These are phyloP conservation scores for Strix aluco DNA, from an alignment of 2,113 vertebrate genomes.

Conservation along the genomic window DNA sequence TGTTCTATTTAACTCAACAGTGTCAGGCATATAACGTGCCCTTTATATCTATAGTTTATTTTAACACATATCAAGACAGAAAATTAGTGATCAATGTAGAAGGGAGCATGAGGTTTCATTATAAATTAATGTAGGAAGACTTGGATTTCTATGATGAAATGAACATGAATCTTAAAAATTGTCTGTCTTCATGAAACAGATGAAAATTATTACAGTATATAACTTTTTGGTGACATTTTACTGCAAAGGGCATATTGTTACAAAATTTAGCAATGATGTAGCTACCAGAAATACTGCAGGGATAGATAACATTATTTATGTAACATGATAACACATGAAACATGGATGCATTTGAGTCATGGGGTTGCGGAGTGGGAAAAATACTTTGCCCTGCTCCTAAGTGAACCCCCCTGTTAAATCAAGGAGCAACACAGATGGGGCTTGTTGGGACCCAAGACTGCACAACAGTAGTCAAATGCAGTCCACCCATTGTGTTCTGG, in stretches of 20 bases:
- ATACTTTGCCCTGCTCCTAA: not conserved
- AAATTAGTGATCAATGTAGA: slow-evolving; percentile 66
- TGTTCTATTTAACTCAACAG: slow-evolving; percentile 53
- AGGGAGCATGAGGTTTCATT: slow-evolving; percentile 57
- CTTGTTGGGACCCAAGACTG: not conserved
- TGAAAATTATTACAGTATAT: slow-evolving; percentile 63
- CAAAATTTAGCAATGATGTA: slow-evolving; percentile 56
- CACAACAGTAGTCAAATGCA: not conserved
- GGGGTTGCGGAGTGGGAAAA: not conserved
- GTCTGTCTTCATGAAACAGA: slow-evolving; percentile 62
- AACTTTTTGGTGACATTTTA: slow-evolving; percentile 72
- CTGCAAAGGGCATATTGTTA: slow-evolving; percentile 65
- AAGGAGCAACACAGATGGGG: not conserved
- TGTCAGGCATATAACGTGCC: slow-evolving; percentile 61
- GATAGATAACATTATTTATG: slow-evolving; percentile 57
- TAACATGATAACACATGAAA: slow-evolving; percentile 47
- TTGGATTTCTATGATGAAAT: slow-evolving; percentile 57
- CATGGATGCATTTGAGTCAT: slow-evolving; percentile 25
- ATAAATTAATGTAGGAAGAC: slow-evolving; percentile 70
- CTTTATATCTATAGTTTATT: slow-evolving; percentile 71
- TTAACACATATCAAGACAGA: slow-evolving; percentile 70
- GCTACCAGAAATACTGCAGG: slow-evolving; percentile 37
- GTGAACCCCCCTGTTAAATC: not conserved
- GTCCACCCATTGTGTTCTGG: not conserved
- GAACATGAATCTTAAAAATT: slow-evolving; percentile 71